These are phyloP conservation scores for Gonioctena quinquepunctata DNA, from an alignment of 1,140 invertebrate species.

Conservation along the genomic window DNA sequence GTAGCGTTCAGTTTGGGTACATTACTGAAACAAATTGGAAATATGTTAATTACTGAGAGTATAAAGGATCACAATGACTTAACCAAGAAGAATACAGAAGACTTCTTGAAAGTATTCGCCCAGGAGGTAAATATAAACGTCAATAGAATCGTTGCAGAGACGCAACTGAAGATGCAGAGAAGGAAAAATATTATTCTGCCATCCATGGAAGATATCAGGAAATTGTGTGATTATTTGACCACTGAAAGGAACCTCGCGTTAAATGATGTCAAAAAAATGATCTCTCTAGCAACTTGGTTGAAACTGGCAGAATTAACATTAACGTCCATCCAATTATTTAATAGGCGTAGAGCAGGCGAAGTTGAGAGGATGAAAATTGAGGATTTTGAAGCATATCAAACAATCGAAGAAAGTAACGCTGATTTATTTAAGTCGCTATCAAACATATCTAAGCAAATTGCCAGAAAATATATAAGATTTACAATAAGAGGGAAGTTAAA, in stretches of 20 bases:
- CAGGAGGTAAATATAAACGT: not conserved
- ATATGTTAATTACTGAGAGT: not conserved
- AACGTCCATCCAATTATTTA: not conserved
- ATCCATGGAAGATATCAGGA: slow-evolving; percentile 3
- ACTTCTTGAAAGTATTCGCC: slow-evolving; percentile 6
- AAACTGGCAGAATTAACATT: not conserved
- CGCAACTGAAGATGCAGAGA: not conserved
- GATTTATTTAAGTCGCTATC: not conserved
- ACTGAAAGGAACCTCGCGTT: not conserved
- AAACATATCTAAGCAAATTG: not conserved
- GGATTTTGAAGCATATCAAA: not conserved
- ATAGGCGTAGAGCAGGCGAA: slow-evolving; percentile 5
- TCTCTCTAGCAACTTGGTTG: not conserved
- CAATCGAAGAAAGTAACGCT: not conserved
- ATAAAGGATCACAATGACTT: slow-evolving; percentile 2
- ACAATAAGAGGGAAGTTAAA: slow-evolving; percentile 7
- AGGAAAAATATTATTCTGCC: slow-evolving; percentile 11
- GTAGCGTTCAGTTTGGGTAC: slow-evolving; percentile 9
- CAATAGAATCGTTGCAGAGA: slow-evolving; percentile 10
- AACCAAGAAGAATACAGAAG: not conserved
- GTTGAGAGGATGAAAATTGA: not conserved
- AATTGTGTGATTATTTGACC: not conserved
- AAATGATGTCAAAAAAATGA: not conserved
- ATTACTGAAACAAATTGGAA: not conserved
- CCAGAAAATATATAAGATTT: slow-evolving; percentile 5